Base-by-base conservation (phyloP, 1,140 invertebrate genomes). In the Calliopsis andreniformis region DNA sequence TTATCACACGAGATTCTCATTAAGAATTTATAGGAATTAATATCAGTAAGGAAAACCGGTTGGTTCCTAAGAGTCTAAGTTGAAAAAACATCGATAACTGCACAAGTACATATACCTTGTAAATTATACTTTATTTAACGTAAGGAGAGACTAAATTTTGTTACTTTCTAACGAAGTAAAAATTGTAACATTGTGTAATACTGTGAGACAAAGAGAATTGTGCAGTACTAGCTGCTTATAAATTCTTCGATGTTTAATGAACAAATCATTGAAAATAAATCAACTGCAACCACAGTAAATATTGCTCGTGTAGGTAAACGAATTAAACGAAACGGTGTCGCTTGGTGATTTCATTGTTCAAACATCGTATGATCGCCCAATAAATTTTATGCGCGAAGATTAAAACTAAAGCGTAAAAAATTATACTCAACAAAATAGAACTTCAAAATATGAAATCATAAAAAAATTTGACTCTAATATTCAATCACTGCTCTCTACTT, bases 51-150 rank as follows among this genome's bases (percentile, higher is more conserved):
- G 23, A 59, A 86, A 32, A 87, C 80, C 18, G 86, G 83, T 78
- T 89, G 92, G 87, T 78, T 92, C 67, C 89, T 94, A 5, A 85
- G 87, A 2, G 85, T 94, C 5, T 93, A 94, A 79, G 93, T n/a
- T n/a, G 10, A 93, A 83, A 94, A 94, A 76, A 92, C 14, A 61
- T n/a, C 4, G 5, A 12, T 1, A 55, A 2, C 0, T 16, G 32
- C 7, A 20, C 8, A 20, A 39, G 7, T 6, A 51, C 47, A 16
- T 12, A 51, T 1, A 5, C 43, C 63, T 25, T 10, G n/a, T n/a
- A n/a, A 10, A 61, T 6, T 62, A 70, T 71, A 77, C 62, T 71
- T 32, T 7, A 47, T 23, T 16, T 7, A 4, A 55, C 16, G 3
- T 10, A 28, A 20, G n/a, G n/a, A n/a, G 4, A 61, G 61, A 42